Base-by-base conservation (phyloP, 2,888 invertebrate genomes). In the Argyresthia albistria region DNA sequence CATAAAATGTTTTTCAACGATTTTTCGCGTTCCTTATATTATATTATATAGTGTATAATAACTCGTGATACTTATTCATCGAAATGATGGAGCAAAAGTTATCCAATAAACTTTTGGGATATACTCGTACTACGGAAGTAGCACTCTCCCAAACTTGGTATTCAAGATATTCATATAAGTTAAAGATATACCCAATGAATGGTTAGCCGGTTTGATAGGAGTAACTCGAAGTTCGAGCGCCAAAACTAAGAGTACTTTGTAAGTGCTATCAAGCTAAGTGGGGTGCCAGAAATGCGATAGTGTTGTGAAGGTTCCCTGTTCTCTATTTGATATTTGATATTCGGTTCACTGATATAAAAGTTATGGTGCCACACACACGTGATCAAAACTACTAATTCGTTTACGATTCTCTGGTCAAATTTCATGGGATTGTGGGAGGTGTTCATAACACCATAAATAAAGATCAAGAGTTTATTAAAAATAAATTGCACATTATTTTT, bases 261-360 rank as follows among this genome's bases (percentile, higher is more conserved):
- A 15, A 83, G 79, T 69, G 76, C 73, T 73, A 78, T 76, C 63
- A 58, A 56, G 63, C 61, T 62, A 60, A 66, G 48, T 37, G 46
- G 75, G 73, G 66, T 65, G 69, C 60, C 67, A 66, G 78, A 73
- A 80, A 81, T 66, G 58, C 64, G 79, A 83, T 81, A 79, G 74
- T 69, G 73, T 76, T 75, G 76, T 68, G 67, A 69, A 71, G 65
- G 64, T 62, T 64, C 65, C 64, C 61, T 56, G 61, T 69, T 69
- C 64, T 66, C 60, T 64, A 58, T 74, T 75, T 76, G 75, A 76
- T 68, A 76, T 71, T 42, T 54, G 73, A 76, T 72, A 71, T 62
- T 1, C 25, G n/a, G 51, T 49, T 49, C 35, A 47, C 49, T 54
- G 14, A 45, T 57, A 61, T 64, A 61, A 64, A 59, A 62, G 68